Percentiles rank a stretch among this genome's conserved stretches.
Evolutionary conservation across 2,797 vertebrate genomes (phyloP).

Genomic region (Lindbergichthys nudifrons): DNA sequence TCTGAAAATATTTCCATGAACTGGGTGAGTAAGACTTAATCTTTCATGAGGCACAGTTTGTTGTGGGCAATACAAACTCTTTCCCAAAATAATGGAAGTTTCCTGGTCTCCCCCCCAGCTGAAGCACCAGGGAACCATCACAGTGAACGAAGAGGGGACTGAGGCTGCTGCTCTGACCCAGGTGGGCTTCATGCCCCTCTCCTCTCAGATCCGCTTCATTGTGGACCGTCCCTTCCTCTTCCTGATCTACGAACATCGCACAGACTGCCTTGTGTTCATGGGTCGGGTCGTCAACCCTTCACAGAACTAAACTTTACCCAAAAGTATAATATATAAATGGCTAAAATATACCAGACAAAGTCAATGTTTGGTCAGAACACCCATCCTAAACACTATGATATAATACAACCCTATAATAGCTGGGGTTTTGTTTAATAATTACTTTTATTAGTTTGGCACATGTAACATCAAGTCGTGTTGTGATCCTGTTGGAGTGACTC

Average conservation of each 20-base stretch:
- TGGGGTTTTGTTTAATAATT: conserved; percentile 9
- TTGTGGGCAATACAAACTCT: neutral
- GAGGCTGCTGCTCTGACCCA: conserved; percentile 92
- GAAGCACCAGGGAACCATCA: conserved; percentile 95
- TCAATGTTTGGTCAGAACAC: neutral
- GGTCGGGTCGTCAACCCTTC: conserved; percentile 92
- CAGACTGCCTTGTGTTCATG: conserved; percentile 94
- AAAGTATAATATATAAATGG: neutral
- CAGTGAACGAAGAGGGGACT: conserved; percentile 96
- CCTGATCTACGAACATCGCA: conserved; percentile 95
- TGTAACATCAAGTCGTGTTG: conserved; percentile 10
- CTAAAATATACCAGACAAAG: conserved; percentile 14
- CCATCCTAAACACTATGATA: neutral
- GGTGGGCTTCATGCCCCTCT: conserved; percentile 96
- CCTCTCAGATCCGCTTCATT: conserved; percentile 91
- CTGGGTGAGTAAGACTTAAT: conserved; percentile 84
- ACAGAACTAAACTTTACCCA: conserved; percentile 74
- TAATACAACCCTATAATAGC: neutral
- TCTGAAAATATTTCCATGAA: conserved; percentile 88
- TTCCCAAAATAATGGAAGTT: conserved; percentile 8
- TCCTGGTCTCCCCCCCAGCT: conserved; percentile 82
- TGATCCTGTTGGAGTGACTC: conserved; percentile 26
- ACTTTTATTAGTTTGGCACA: conserved; percentile 18
- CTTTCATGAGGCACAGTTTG: neutral
- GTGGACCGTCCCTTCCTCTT: conserved; percentile 95